Evolutionary conservation across 2,113 vertebrate species (phyloP).

Genomic region (Ammospiza nelsoni): DNA sequence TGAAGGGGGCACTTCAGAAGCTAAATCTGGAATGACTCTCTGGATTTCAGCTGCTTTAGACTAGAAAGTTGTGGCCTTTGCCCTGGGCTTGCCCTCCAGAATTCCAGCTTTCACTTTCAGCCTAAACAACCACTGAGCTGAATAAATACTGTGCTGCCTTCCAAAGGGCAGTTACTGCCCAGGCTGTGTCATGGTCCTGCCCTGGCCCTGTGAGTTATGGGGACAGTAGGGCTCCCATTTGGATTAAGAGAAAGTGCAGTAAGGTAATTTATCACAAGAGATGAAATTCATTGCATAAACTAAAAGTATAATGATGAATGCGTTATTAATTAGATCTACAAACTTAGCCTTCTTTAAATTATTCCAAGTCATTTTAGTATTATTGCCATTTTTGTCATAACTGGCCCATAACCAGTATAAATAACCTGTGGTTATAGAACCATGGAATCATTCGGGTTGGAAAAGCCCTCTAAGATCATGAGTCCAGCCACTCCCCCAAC

Average conservation of each 20-base stretch:
- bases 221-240: background rate
- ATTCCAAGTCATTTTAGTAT: background rate
- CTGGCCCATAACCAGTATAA: background rate
- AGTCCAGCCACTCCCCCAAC: background rate
- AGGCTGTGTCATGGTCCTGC: background rate
- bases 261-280: background rate
- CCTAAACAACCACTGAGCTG: background rate
- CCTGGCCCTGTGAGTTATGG: rapidly evolving
- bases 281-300: background rate
- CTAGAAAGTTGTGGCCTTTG: background rate
- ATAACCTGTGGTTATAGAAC: background rate
- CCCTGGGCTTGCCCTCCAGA: background rate
- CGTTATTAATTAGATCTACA: background rate
- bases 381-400: background rate
- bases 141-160: background rate
- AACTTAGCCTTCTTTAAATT: background rate
- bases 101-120: background rate
- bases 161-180: background rate
- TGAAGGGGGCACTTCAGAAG: background rate
- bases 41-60: background rate
- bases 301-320: background rate
- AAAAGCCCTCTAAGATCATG: background rate
- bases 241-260: background rate
- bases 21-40: background rate
- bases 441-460: background rate